Evolutionary conservation across 2,888 invertebrate species (phyloP).

Genomic region (Lasioglossum lativentre): DNA sequence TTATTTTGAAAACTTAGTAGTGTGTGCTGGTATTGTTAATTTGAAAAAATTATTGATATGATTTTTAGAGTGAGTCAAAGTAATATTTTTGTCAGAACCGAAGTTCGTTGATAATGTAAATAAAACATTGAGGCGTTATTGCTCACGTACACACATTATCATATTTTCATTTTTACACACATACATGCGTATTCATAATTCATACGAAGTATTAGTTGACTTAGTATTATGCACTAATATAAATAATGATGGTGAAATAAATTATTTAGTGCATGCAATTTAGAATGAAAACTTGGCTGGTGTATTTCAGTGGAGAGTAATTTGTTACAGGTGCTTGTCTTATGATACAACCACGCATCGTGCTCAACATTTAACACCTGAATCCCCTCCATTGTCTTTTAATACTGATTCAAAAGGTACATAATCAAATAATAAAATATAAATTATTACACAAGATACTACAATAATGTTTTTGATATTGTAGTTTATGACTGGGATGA

Average conservation of each 20-base stretch:
- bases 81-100: conserved; percentile 11
- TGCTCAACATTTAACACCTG: conserved; percentile 85
- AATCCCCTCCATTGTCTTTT: conserved; percentile 85
- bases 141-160: conserved; percentile 28
- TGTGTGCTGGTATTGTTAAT: not conserved
- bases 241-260: conserved; percentile 6
- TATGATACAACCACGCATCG: conserved; percentile 89
- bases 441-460: not conserved
- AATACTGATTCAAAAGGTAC: conserved; percentile 84
- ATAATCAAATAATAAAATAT: conserved; percentile 7
- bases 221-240: conserved; percentile 5
- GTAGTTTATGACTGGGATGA: conserved; percentile 83
- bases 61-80: conserved; percentile 15
- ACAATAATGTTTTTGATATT: conserved; percentile 39
- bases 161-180: conserved; percentile 34
- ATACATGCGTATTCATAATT: conserved; percentile 22
- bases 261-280: conserved; percentile 29
- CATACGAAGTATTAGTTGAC: conserved; percentile 6
- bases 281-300: not conserved
- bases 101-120: not conserved
- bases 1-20: conserved; percentile 16
- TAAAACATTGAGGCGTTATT: conserved; percentile 14
- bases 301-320: conserved; percentile 25
- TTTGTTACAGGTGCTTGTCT: conserved; percentile 89
- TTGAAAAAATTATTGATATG: conserved; percentile 17